Evolutionary conservation across 2,888 invertebrate genomes (phyloP), one percentile per base, ranked within the genome.

Genomic region (Notodonta dromedarius): DNA sequence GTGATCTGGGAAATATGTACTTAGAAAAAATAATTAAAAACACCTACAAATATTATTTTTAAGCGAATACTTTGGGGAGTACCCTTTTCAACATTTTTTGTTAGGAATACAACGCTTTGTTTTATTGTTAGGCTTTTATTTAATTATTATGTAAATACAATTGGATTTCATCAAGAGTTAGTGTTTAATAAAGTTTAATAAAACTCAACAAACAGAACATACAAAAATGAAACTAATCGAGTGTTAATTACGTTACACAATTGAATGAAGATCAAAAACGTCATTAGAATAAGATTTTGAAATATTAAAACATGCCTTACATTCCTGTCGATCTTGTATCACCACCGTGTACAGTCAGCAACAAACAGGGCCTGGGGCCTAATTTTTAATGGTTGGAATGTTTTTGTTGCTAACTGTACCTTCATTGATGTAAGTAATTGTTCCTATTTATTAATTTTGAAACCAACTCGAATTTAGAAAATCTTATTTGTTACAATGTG

Each of bases 401-500:
- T 11, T 62, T 65, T 42, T 60, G 59, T 72, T 72, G 65, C 66
- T 57, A 12, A 59, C 60, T 67, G 63, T 67, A 61, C 57, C 12
- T 64, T 14, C 7, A 44, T 44, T 24, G 9, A 16, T 56, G 11
- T 60, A 66, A 60, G 48, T 65, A 58, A 65, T 62, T 63, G 65
- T 76, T 72, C 77, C 69, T 78, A 74, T 72, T 66, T 64, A 71
- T 70, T 63, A 55, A 46, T 56, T 63, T 62, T 63, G 24, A 67
- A 76, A 74, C 57, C 44, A 61, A 56, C 67, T 79, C 71, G 80
- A 78, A 79, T 79, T 78, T 76, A 76, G 62, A 68, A 65, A 66
- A 71, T 63, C 61, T 67, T 67, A 69, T 71, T 70, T 71, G 70
- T 66, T 69, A 59, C 56, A 64, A 52, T 65, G 48, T 67, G 65